These are phyloP conservation scores for Eciton burchellii DNA, from an alignment of 1,140 invertebrate species.

Conservation along the genomic window DNA sequence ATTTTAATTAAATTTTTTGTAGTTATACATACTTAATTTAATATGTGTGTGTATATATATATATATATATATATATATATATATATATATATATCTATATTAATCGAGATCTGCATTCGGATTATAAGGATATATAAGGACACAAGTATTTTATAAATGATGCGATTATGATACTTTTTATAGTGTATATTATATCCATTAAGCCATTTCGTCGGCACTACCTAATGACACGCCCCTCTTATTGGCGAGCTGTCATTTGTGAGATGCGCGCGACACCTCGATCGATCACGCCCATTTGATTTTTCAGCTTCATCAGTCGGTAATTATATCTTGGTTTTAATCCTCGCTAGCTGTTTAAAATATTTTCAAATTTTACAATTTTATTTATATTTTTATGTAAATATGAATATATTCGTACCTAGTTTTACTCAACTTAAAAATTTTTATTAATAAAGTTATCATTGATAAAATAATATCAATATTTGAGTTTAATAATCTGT, in stretches of 20 bases:
- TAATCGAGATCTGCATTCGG: no score
- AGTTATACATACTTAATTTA: neutral
- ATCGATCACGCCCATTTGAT: constrained; percentile 46
- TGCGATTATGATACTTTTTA: neutral
- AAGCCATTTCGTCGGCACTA: constrained; percentile 53
- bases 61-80: neutral
- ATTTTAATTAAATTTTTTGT: neutral
- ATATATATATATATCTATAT: neutral
- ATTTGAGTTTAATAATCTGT: neutral
- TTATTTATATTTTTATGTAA: constrained; percentile 4
- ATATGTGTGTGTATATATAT: no score
- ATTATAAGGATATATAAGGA: no score
- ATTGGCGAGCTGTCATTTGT: neutral
- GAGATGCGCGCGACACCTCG: neutral
- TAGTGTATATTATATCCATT: constrained; percentile 18
- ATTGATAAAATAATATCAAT: neutral
- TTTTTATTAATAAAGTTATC: neutral
- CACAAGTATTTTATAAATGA: neutral
- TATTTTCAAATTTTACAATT: neutral
- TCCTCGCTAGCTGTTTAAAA: neutral
- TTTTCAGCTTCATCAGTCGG: constrained; percentile 31
- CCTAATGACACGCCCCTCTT: constrained; percentile 29
- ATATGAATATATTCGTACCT: neutral
- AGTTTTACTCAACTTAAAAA: neutral
- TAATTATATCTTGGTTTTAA: constrained; percentile 14